Base-by-base conservation (phyloP, 1,140 invertebrate species). In the Sesamia nonagrioides region DNA sequence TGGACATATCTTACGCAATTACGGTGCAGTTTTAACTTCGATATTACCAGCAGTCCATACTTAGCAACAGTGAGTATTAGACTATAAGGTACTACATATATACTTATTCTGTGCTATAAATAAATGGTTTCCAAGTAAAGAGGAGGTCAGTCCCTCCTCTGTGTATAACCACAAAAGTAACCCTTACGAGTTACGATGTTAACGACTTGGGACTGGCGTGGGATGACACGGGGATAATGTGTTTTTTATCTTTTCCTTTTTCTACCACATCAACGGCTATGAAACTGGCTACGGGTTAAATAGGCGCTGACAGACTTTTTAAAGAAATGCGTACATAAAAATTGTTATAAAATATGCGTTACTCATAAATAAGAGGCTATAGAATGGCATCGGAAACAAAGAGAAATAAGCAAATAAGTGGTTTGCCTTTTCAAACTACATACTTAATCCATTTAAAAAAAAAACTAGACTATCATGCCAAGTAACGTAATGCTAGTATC, bases 171-270 rank as follows among this genome's bases (percentile, higher is more conserved):
- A 63, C 35, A 42, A 18, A 18, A 63, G 17, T 40, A 63, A 40
- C 37, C 60, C 60, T 63, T 40, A 40, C 60, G 58, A 61, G 27
- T 63, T 40, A 63, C 60, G 60, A 63, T 40, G 60, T 63, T 63
- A 63, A 63, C 60, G 60, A 63, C 60, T 63, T 1, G 8, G 60
- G 60, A 40, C 17, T n/a, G 37, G 60, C 60, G 60, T 63, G 60
- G 60, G 60, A 63, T 63, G 60, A 63, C 17, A 63, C 60, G 60
- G 13, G 17, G 37, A 63, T 63, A 63, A 63, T 63, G 37, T 40
- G 33, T n/a, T 63, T 63, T 63, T 63, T 63, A 63, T 63, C 37
- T 63, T 11, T 33, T 42, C 37, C 60, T 63, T 63, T 63, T 63
- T 63, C 60, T 63, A 9, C 37, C 60, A 63, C 37, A 63, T 42